Evolutionary conservation across 1,140 invertebrate genomes (phyloP).

Genomic region (Drosophila repleta): DNA sequence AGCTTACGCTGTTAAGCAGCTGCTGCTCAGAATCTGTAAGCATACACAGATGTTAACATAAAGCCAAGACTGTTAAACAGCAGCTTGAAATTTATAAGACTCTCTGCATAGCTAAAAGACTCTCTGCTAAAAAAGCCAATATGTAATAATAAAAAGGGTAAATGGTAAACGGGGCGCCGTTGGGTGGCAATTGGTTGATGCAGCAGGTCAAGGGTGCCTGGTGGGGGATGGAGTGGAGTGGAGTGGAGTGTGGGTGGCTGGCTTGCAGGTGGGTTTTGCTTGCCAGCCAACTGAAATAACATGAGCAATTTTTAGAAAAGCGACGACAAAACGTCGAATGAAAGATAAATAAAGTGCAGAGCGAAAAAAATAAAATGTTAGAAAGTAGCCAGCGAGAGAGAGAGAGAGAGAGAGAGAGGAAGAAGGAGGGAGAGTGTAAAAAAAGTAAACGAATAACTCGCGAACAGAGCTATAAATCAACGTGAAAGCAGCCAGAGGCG

Average conservation of each 20-base stretch:
- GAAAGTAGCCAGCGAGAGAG: conserved; percentile 51
- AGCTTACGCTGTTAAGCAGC: too few species aligned
- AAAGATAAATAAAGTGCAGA: conserved; percentile 79
- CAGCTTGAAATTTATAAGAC: neutral
- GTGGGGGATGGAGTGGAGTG: neutral
- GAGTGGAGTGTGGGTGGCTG: conserved; percentile 5
- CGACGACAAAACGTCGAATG: conserved; percentile 81
- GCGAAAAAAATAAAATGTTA: conserved; percentile 32
- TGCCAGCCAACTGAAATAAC: conserved; percentile 73
- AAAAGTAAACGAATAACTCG: conserved; percentile 35
- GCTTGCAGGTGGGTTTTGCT: conserved; percentile 24
- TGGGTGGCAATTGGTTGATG: neutral
- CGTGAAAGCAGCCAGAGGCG: conserved; percentile 49
- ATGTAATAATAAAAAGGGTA: conserved; percentile 44
- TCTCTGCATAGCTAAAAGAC: conserved; percentile 1
- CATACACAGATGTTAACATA: neutral
- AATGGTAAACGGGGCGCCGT: neutral
- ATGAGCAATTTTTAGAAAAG: conserved; percentile 76
- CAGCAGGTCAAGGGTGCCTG: conserved; percentile 16
- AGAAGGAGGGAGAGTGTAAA: neutral
- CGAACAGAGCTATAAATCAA: conserved; percentile 73
- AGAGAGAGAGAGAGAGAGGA: conserved; percentile 43
- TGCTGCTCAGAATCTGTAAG: too few species aligned
- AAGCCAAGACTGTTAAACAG: neutral
- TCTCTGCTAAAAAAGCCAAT: conserved; percentile 55